phyloP scores from a whole-genome alignment of 2,888 invertebrate genomes.

The Notocelia uddmanniana region DNA sequence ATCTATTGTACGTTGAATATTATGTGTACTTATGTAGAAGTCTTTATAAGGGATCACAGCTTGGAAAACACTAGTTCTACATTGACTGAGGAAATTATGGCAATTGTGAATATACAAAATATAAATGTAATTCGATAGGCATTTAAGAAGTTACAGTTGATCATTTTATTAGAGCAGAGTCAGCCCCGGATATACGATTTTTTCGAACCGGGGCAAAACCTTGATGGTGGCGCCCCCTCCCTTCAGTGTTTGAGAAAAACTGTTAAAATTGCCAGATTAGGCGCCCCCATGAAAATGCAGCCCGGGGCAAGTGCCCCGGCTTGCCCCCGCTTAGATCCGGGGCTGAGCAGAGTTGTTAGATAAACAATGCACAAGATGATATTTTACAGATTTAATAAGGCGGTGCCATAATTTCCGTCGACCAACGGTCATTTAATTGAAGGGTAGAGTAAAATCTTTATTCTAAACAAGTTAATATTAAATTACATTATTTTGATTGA shows the following conservation, averaged over 20 bases:
- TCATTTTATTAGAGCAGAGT: background rate
- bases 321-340: too few species aligned
- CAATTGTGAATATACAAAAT: background rate
- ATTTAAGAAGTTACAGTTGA: background rate
- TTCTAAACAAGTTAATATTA: conserved; percentile 32
- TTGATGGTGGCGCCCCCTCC: too few species aligned
- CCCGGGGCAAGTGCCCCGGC: too few species aligned
- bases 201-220: too few species aligned
- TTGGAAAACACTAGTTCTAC: conserved; percentile 82
- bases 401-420: conserved; percentile 46
- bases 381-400: background rate
- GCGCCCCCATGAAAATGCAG: too few species aligned
- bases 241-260: too few species aligned
- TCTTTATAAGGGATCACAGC: conserved; percentile 86
- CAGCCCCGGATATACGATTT: too few species aligned
- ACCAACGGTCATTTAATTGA: conserved; percentile 52
- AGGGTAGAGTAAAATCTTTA: conserved; percentile 50
- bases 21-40: conserved; percentile 81
- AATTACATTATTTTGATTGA: conserved; percentile 29
- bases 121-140: background rate
- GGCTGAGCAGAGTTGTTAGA: background rate
- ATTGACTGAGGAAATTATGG: conserved; percentile 64
- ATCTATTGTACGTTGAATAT: conserved; percentile 54
- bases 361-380: background rate
- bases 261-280: too few species aligned